A percentile compares a stretch with the other conserved stretches of the same genome.
These are phyloP conservation scores for Chromis chromis DNA, from an alignment of 2,797 vertebrate genomes.

Conservation along the genomic window DNA sequence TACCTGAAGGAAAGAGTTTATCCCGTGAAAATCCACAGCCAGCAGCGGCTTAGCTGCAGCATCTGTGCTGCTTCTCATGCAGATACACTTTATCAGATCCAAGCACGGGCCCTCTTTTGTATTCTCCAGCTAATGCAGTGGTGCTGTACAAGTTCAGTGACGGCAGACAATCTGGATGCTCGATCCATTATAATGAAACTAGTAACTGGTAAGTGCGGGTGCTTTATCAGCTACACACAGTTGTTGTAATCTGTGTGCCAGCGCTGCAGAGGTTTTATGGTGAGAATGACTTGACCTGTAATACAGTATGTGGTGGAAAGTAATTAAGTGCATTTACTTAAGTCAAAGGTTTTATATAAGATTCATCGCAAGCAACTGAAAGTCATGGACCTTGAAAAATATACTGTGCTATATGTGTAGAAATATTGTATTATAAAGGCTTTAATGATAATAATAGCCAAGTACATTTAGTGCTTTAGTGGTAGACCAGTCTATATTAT, in stretches of 20 bases:
- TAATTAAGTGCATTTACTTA: background rate
- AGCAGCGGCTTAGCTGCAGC: conserved; percentile 50
- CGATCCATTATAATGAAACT: conserved; percentile 27
- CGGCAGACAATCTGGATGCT: conserved; percentile 30
- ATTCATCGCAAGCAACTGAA: background rate
- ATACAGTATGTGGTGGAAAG: background rate
- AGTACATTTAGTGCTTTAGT: background rate
- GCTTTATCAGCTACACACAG: conserved; percentile 25
- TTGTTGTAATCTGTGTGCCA: background rate
- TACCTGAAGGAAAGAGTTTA: conserved; percentile 44
- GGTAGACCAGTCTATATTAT: background rate
- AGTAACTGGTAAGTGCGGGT: background rate
- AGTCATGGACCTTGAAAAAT: background rate
- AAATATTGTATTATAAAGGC: background rate
- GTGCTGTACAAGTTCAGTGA: conserved; percentile 24
- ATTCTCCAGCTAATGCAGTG: conserved; percentile 33
- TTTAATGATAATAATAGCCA: background rate
- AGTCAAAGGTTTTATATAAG: background rate
- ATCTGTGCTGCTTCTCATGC: conserved; percentile 38
- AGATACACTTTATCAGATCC: conserved; percentile 57
- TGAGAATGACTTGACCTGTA: background rate
- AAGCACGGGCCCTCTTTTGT: conserved; percentile 27
- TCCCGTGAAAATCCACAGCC: conserved; percentile 54
- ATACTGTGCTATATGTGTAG: background rate
- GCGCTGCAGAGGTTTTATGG: background rate